Evolutionary conservation across 1,140 invertebrate genomes (phyloP).

Genomic region (Drosophila rufa): DNA sequence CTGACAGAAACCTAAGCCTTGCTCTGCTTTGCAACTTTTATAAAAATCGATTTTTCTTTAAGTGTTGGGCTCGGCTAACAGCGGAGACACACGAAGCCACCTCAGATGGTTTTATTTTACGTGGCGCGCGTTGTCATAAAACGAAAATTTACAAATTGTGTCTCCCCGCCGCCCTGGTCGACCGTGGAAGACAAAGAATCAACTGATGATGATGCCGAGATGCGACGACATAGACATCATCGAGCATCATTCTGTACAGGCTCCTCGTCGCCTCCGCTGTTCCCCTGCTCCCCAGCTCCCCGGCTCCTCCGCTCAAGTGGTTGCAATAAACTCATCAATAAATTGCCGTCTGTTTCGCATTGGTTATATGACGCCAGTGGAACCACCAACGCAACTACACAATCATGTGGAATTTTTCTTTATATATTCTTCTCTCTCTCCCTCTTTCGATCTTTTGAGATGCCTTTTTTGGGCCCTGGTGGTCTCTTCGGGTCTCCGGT

Average conservation of each 20-base stretch:
- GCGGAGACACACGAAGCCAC: slow-evolving; percentile 31
- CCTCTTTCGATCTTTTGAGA: background rate
- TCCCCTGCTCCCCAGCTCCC: background rate
- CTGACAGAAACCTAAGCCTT: too few species aligned
- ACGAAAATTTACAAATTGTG: slow-evolving; percentile 84
- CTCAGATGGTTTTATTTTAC: slow-evolving; percentile 66
- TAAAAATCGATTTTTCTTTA: slow-evolving; percentile 18
- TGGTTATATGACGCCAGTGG: slow-evolving; percentile 52
- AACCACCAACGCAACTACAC: slow-evolving; percentile 54
- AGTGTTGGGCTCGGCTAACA: slow-evolving; percentile 40
- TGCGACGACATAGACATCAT: slow-evolving; percentile 78
- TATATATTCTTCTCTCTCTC: slow-evolving; percentile 11
- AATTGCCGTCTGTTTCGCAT: slow-evolving; percentile 79
- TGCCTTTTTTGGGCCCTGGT: slow-evolving; percentile 20
- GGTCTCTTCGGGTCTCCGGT: slow-evolving; percentile 27
- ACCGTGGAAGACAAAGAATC: slow-evolving; percentile 67
- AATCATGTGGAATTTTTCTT: slow-evolving; percentile 38
- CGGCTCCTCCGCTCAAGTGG: slow-evolving; percentile 35
- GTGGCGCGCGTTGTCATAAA: slow-evolving; percentile 74
- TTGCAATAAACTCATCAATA: slow-evolving; percentile 85
- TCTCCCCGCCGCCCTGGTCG: slow-evolving; percentile 20
- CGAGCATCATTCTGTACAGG: slow-evolving; percentile 49
- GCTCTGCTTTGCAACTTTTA: too few species aligned
- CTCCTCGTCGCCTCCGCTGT: slow-evolving; percentile 1
- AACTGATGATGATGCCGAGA: slow-evolving; percentile 57